Percentiles rank a stretch among this genome's conserved stretches.
Conservation (phyloP, 2,797 vertebrate species). For the Urosaurus nigricauda region DNA sequence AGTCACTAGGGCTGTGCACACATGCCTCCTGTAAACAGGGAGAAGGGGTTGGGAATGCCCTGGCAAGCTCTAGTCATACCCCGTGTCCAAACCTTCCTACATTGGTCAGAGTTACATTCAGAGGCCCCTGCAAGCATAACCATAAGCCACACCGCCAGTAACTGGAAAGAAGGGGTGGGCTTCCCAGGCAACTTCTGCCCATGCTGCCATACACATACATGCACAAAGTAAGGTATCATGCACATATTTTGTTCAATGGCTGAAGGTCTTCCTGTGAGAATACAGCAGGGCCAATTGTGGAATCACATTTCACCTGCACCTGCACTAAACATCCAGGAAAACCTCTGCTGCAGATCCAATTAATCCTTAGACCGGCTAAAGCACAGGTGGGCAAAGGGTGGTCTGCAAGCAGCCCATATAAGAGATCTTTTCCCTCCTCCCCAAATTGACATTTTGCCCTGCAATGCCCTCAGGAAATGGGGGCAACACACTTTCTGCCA, state of each 20-base stretch:
- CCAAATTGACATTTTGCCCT: no score
- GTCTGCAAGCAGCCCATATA: no score
- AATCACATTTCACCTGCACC: neutral
- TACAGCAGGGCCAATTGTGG: neutral
- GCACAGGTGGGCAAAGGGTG: no score
- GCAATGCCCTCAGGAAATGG: no score
- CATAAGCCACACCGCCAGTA: no score
- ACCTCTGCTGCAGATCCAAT: neutral
- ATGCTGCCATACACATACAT: neutral
- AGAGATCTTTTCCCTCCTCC: no score
- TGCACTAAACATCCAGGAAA: neutral
- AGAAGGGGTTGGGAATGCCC: neutral
- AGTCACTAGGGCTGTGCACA: neutral
- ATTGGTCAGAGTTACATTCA: neutral
- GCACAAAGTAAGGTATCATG: no score
- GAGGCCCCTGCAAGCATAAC: neutral
- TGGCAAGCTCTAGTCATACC: neutral
- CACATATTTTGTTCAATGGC: neutral
- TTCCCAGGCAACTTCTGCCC: neutral
- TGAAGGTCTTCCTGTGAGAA: neutral
- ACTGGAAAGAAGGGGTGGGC: no score
- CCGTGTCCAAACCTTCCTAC: neutral
- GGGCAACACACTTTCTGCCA: no score
- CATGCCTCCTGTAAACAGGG: neutral
- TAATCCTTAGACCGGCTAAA: neutral